phyloP scores from a whole-genome alignment of 2,888 invertebrate genomes.

The Keiferia lycopersicella region DNA sequence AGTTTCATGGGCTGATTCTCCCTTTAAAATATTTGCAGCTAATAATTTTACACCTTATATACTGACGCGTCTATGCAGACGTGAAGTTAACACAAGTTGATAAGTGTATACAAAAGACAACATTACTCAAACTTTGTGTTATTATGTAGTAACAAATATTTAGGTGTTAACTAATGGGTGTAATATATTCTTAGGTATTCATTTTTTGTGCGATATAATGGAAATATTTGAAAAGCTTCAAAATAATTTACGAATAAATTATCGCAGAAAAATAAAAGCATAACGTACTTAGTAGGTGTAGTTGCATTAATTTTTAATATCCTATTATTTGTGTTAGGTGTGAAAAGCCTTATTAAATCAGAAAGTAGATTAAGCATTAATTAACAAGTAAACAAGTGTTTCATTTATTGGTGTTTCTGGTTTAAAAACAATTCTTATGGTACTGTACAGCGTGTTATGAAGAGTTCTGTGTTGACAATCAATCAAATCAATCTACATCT shows the following conservation, averaged over 20 bases:
- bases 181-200: not conserved
- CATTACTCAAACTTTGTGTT: not conserved
- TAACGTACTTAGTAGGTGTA: not conserved
- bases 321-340: not conserved
- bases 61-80: not conserved
- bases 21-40: too few species aligned
- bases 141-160: not conserved
- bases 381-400: not conserved
- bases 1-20: too few species aligned
- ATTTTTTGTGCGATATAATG: not conserved
- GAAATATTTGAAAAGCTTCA: not conserved
- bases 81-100: not conserved
- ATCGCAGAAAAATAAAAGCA: not conserved
- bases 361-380: not conserved
- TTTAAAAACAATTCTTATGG: too few species aligned
- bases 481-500: too few species aligned
- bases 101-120: not conserved
- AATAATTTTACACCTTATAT: too few species aligned
- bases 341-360: not conserved
- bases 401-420: not conserved
- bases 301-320: not conserved
- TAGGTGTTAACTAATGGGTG: constrained; percentile 3
- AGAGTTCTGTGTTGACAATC: too few species aligned
- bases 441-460: too few species aligned
- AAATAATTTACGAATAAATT: not conserved